phyloP scores from a whole-genome alignment of 2,113 vertebrate species.

The Butastur rufipennis region DNA sequence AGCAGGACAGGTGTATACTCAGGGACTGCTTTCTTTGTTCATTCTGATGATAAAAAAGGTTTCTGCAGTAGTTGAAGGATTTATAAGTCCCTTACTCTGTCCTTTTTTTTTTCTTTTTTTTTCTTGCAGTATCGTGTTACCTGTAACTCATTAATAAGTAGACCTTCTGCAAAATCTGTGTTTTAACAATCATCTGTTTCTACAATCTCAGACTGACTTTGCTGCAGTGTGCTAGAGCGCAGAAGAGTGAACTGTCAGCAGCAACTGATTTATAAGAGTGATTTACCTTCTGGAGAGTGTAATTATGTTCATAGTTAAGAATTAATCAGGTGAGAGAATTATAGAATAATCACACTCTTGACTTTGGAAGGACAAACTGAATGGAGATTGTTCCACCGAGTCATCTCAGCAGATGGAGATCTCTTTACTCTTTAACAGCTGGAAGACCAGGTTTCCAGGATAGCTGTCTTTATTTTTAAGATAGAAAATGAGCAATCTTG shows the following conservation, averaged over 20 bases:
- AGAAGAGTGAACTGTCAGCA: conserved; percentile 66
- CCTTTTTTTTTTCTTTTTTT: not conserved
- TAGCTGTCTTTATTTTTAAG: not conserved
- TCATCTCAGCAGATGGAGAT: conserved; percentile 10
- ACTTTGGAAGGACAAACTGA: conserved; percentile 78
- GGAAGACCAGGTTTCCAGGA: not conserved
- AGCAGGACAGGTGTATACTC: not conserved
- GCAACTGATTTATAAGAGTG: conserved; percentile 76
- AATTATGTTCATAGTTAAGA: conserved; percentile 82
- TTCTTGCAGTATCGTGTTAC: not conserved
- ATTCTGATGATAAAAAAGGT: not conserved
- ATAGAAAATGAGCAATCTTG: not conserved
- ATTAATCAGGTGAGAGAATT: conserved; percentile 80
- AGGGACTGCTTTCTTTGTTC: not conserved
- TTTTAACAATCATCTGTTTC: not conserved
- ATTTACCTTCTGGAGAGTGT: conserved; percentile 79
- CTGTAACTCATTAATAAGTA: not conserved
- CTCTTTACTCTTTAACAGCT: not conserved
- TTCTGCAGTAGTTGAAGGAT: not conserved
- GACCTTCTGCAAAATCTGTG: not conserved
- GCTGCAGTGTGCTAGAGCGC: not conserved
- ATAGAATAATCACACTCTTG: conserved; percentile 72
- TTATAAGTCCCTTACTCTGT: not conserved
- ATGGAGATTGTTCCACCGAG: conserved; percentile 8
- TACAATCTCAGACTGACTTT: not conserved